Conservation (phyloP, 2,888 invertebrate genomes). For the Lasioglossum zephyrum region DNA sequence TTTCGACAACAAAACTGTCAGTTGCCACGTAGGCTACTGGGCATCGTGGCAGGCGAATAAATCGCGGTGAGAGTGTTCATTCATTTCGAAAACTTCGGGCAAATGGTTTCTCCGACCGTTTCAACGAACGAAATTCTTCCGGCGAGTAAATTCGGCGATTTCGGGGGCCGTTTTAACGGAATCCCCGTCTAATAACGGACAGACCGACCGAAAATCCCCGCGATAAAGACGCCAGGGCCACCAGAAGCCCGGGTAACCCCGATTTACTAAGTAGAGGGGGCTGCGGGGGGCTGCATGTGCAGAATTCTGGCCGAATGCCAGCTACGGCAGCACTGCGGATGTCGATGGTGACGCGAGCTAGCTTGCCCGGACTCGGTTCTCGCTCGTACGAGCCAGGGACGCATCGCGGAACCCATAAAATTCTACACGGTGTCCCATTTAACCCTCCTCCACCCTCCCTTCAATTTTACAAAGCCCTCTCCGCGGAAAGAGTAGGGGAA, state of each 20-base stretch:
- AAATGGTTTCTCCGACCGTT: neutral
- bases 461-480: neutral
- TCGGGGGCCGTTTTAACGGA: slow-evolving; percentile 32
- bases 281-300: slow-evolving; percentile 63
- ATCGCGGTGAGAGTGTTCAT: neutral
- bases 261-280: slow-evolving; percentile 64
- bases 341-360: slow-evolving; percentile 75
- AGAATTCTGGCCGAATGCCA: slow-evolving; percentile 79
- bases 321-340: slow-evolving; percentile 83
- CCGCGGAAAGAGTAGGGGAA: neutral
- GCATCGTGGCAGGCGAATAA: neutral
- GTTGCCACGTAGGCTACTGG: no score
- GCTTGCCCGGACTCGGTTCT: slow-evolving; percentile 59
- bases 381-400: slow-evolving; percentile 14
- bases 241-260: slow-evolving; percentile 68
- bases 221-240: slow-evolving; percentile 62
- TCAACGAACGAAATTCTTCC: neutral
- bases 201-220: slow-evolving; percentile 59
- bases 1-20: neutral
- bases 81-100: neutral
- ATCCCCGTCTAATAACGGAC: slow-evolving; percentile 44
- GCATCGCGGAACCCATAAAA: slow-evolving; percentile 17
- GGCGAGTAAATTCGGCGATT: neutral
- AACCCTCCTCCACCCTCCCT: neutral
- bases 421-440: neutral